phyloP scores from a whole-genome alignment of 2,113 vertebrate species.

The Herpetotheres cachinnans region DNA sequence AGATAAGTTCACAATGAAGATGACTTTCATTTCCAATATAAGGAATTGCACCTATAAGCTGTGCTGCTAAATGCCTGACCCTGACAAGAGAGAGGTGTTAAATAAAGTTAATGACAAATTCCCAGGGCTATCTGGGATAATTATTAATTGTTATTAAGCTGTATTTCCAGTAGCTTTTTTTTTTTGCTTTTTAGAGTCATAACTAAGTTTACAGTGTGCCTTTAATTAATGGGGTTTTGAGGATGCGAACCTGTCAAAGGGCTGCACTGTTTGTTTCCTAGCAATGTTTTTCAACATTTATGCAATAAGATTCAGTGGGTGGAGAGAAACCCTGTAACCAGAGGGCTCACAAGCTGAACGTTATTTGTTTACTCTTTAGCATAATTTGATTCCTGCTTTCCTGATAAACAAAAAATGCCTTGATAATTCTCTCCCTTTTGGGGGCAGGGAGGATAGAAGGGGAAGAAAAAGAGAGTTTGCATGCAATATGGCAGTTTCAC shows the following conservation, averaged over 20 bases:
- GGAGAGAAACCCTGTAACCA: neutral
- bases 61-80: neutral
- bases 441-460: neutral
- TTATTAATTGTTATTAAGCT: neutral
- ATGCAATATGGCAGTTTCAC: neutral
- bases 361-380: conserved; percentile 6
- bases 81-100: neutral
- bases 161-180: neutral
- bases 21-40: conserved; percentile 59
- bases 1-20: conserved; percentile 69
- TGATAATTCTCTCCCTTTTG: neutral
- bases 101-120: neutral
- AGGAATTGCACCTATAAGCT: neutral
- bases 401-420: neutral
- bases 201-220: neutral
- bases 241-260: neutral
- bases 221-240: neutral
- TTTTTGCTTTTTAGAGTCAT: neutral
- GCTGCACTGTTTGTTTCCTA: neutral
- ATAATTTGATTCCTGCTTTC: neutral
- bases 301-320: neutral
- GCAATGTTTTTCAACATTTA: neutral
- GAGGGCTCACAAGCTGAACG: neutral
- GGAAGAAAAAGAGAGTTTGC: neutral
- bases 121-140: neutral